Evolutionary conservation across 2,888 invertebrate species (phyloP), one percentile per base, ranked within the genome.

Genomic region (Pseudeuparius sepicola): DNA sequence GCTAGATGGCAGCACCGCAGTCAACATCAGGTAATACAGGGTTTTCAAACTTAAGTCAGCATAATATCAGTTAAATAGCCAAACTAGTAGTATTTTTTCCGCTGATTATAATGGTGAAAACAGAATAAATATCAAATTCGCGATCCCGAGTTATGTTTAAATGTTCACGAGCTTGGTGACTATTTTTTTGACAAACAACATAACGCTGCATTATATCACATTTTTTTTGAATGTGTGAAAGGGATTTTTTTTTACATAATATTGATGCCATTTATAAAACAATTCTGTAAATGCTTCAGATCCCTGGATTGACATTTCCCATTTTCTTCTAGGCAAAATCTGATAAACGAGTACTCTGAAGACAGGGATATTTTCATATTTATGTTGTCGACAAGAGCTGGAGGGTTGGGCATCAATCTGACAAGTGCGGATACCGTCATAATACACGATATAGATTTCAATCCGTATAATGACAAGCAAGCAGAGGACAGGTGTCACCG

Each of bases 391-490:
- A 96, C 96, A 1, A 77, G 75, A 57, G 96, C 96, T 1, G 96
- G 96, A 17, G 97, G 96, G n/a, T 70, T 93, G 31, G 93, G 93
- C 35, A 92, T 93, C 54, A 93, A 93, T 67, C 71, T 93, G 44
- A 90, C 90, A 0, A 79, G 89, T 0, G 96, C 97, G 0, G 93
- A 96, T 65, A 87, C 87, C 7, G 96, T 96, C 7, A 82, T 93
- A 50, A 82, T 97, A 44, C 94, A 97, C 60, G 97, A 97, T 57
- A 89, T 96, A 31, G 97, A 97, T 67, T 94, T 92, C 61, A 97
- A 97, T 67, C 96, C 96, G 0, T 94, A 96, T 63, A 96, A 96
- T 60, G 96, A 97, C 61, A 94, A 93, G 61, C 93, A 94, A 64
- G 96, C 96, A 0, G 94, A 96, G 60, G 96, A 97, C 65, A 70